A percentile compares a stretch with the other conserved stretches of the same genome.
These are phyloP conservation scores for Quadroppia sp. DNA, from an alignment of 2,888 invertebrate genomes.

Conservation along the genomic window DNA sequence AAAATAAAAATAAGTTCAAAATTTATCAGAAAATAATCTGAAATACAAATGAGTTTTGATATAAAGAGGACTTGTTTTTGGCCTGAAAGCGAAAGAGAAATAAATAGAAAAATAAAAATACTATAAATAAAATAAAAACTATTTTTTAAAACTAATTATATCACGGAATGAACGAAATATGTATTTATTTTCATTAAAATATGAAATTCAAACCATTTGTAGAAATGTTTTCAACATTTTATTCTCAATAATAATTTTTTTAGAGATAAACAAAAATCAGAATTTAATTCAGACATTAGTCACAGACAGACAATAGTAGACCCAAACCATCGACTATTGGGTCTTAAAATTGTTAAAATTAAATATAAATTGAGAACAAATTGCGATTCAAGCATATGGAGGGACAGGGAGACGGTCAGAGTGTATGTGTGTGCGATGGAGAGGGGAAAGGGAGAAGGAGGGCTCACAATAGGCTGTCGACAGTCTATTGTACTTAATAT, in stretches of 20 bases:
- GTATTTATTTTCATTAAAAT: too few species aligned
- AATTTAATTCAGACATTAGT: too few species aligned
- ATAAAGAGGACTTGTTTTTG: neutral
- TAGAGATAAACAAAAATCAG: too few species aligned
- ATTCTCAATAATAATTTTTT: too few species aligned
- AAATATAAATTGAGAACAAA: neutral
- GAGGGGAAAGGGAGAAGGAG: neutral
- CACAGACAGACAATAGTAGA: too few species aligned
- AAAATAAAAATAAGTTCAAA: constrained; percentile 3
- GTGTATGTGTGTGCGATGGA: too few species aligned
- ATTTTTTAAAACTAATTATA: too few species aligned
- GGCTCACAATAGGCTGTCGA: neutral
- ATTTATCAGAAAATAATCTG: constrained; percentile 2
- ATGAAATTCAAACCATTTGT: too few species aligned
- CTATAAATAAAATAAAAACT: constrained; percentile 3
- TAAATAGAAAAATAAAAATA: neutral
- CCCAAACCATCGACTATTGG: too few species aligned
- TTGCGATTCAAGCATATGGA: neutral
- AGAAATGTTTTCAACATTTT: too few species aligned
- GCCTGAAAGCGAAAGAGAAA: neutral
- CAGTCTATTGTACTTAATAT: constrained; percentile 12
- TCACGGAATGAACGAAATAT: too few species aligned
- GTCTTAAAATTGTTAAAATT: too few species aligned
- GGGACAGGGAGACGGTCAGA: neutral
- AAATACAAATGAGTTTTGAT: neutral